phyloP scores from a whole-genome alignment of 2,113 vertebrate species.

The Sakesphorus luctuosus region DNA sequence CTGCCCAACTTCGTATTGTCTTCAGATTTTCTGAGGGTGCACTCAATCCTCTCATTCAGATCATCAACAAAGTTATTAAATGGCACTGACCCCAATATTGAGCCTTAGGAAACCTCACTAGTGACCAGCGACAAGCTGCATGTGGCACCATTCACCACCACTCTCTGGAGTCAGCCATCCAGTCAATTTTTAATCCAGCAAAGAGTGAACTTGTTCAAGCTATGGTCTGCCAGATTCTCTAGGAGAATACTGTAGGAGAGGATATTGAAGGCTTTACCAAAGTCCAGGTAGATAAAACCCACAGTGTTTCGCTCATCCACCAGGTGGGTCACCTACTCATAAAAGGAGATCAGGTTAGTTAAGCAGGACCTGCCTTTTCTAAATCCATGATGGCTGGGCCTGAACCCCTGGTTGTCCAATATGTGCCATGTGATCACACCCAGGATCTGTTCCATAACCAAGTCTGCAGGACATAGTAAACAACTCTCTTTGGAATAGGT shows the following conservation, averaged over 20 bases:
- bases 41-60: background rate
- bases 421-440: background rate
- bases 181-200: background rate
- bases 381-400: background rate
- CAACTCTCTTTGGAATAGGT: background rate
- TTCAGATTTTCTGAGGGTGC: background rate
- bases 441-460: background rate
- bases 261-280: background rate
- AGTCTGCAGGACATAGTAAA: background rate
- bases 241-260: background rate
- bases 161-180: background rate
- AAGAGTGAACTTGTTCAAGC: background rate
- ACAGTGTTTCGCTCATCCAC: background rate
- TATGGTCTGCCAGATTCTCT: background rate
- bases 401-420: background rate
- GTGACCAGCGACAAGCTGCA: background rate
- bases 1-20: background rate
- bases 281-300: background rate
- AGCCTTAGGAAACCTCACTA: background rate
- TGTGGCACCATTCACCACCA: background rate
- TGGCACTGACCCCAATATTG: background rate
- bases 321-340: background rate
- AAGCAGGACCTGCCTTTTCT: background rate
- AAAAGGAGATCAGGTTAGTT: background rate
- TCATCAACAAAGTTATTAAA: background rate